Evolutionary conservation across 2,113 vertebrate species (phyloP), one percentile per base, ranked within the genome.

Genomic region (Nipponia nippon): DNA sequence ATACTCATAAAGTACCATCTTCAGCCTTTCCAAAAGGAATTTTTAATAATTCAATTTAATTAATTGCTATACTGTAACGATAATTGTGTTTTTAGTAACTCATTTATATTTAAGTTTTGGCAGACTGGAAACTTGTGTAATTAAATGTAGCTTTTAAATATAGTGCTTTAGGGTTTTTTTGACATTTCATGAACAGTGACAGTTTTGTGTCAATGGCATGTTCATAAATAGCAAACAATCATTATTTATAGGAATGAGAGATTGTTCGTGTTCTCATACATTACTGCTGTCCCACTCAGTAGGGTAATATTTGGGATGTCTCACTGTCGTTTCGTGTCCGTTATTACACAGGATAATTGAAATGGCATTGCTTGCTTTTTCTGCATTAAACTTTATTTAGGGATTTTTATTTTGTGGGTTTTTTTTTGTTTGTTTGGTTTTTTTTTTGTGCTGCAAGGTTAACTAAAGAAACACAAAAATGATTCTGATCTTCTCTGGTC

Each of bases 1-100:
- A 4, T 5, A 1, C 2, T 72, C 19, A 3, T 8, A 1, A 50
- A 50, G 14, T 70, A 15, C 34, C 16, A 6, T 30, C 12, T 53
- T 27, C 23, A 66, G 38, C 15, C 29, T 78, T 79, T 78, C 36
- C 22, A n/a, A 47, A 72, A 79, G 13, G 10, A 47, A 18, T 47
- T 80, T n/a, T 32, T n/a, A 42, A 20, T 55, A 38, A 23, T 53
- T 62, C 3, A 1, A 1, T 61, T 66, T 30, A 53, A 8, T 70
- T 55, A 3, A 4, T 34, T 80, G 10, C 52, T 56, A 8, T 2
- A 30, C 46, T 56, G 7, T 47, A 21, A 50, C 23, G 14, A 50
- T 50, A 50, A 25, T 25, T 25, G 22, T 23, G 1, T 40, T 83
- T 59, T 61, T 25, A 52, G 8, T 22, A 16, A 38, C 21, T 30